These are phyloP conservation scores for Drosophila kepulauana DNA, from an alignment of 1,140 invertebrate genomes.

Conservation along the genomic window DNA sequence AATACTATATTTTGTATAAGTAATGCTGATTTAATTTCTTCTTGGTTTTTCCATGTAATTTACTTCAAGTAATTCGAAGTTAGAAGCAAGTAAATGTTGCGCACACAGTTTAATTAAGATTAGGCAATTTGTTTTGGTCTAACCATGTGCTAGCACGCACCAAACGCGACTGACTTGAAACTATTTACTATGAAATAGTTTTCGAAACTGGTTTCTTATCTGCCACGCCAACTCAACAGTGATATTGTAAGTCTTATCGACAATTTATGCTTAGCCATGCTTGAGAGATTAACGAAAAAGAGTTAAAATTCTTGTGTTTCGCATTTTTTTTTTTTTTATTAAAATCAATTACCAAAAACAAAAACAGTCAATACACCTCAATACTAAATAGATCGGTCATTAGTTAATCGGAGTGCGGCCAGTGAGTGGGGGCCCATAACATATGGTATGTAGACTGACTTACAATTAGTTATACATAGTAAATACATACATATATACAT, in stretches of 20 bases:
- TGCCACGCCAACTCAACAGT: constrained; percentile 6
- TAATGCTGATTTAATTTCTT: no score
- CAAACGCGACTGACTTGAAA: constrained; percentile 25
- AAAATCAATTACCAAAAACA: constrained; percentile 33
- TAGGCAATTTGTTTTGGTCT: constrained; percentile 2
- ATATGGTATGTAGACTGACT: constrained; percentile 7
- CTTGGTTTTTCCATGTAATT: not conserved
- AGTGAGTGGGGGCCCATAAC: constrained; percentile 3
- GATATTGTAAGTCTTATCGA: constrained; percentile 19
- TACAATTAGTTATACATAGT: constrained; percentile 22
- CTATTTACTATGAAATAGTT: constrained; percentile 8
- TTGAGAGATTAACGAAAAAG: not conserved
- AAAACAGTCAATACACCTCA: constrained; percentile 27
- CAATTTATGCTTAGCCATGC: not conserved
- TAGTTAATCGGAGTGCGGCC: constrained; percentile 1
- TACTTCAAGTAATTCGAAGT: constrained; percentile 1
- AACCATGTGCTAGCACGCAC: constrained; percentile 14
- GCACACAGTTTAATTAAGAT: not conserved
- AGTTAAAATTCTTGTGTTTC: constrained; percentile 6
- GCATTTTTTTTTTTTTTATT: not conserved
- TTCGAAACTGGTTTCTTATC: constrained; percentile 24
- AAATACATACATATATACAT: constrained; percentile 21
- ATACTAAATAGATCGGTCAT: constrained; percentile 15
- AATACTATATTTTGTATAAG: not conserved
- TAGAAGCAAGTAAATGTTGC: not conserved